Base-by-base conservation (phyloP, 2,797 vertebrate species). In the Sebastes ruberrimus region DNA sequence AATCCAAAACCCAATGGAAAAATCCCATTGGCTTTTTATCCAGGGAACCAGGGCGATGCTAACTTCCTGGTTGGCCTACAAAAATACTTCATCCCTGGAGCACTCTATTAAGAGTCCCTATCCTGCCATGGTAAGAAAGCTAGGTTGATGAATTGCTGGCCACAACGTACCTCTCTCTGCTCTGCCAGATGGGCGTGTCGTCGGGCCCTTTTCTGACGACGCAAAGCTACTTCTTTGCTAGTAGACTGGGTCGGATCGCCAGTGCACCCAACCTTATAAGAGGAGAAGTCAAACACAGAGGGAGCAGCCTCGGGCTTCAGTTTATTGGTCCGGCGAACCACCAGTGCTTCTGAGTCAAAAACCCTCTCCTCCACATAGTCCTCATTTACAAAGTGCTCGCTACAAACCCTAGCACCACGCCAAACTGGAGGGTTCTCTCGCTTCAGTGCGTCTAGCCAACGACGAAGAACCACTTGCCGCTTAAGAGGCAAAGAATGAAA, bases 261-360 rank as follows among this genome's bases (percentile, higher is more conserved):
- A 27, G 63, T 2, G 25, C 23, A 18, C 38, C 16, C 35, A 23
- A 63, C n/a, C 61, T 63, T 63, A 14, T 33, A n/a, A 63, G 61
- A 63, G 32, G 61, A 14, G 22, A 22, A 63, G 32, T 63, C 11
- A 65, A 46, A 65, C 62, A 65, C 22, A 65, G 62, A 65, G 22
- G 62, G 62, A 13, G 35, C 62, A 3, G 62, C 62, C 22, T 64
- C 62, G 22, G 33, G 3, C 62, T 64, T 64, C 35, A 65, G 62
- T 65, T 65, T 65, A 16, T 65, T 65, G 35, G 33, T 65, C 14
- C 35, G 35, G 33, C 35, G 62, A 23, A 65, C 13, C 62, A 64
- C 62, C 62, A 42, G 13, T 6, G 7, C 22, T 5, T 35, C 62
- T 5, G 22, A 38, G 22, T 42, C 33, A 27, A 25, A 25, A 10